Conservation (phyloP, 2,113 vertebrate species). For the Gobio gobio region DNA sequence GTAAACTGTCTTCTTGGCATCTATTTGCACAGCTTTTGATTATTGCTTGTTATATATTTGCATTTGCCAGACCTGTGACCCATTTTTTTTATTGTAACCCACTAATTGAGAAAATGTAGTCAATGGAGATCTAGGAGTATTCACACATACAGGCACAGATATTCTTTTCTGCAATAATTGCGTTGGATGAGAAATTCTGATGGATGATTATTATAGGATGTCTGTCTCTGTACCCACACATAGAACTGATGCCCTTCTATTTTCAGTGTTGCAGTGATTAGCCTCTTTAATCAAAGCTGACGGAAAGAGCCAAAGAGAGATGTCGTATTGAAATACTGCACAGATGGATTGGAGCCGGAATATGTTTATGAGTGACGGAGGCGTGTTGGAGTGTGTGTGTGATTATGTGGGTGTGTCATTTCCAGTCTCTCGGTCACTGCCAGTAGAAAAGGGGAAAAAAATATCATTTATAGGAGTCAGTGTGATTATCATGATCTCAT, state of each 20-base stretch:
- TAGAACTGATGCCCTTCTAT: constrained; percentile 37
- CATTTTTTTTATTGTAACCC: background rate
- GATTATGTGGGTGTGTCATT: constrained; percentile 36
- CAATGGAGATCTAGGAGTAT: background rate
- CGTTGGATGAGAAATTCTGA: constrained; percentile 5
- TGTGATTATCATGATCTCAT: constrained; percentile 19
- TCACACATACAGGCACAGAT: constrained; percentile 10
- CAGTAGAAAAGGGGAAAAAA: constrained; percentile 12
- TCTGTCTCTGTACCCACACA: constrained; percentile 7
- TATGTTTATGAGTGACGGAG: constrained; percentile 7
- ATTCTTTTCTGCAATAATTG: constrained; percentile 2
- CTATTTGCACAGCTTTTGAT: background rate
- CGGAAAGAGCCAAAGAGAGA: constrained; percentile 12
- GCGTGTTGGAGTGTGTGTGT: background rate
- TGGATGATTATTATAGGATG: constrained; percentile 35
- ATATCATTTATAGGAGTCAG: background rate
- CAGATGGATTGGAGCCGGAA: background rate
- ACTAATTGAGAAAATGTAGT: background rate
- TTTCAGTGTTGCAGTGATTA: constrained; percentile 33
- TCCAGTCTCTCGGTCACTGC: constrained; percentile 20
- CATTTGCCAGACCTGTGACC: background rate
- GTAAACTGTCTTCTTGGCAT: too few relatives aligned
- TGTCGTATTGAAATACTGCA: background rate
- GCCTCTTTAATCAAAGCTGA: constrained; percentile 33
- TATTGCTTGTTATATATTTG: background rate